Base-by-base conservation (phyloP, 2,113 vertebrate species). In the Peromyscus polionotus region DNA sequence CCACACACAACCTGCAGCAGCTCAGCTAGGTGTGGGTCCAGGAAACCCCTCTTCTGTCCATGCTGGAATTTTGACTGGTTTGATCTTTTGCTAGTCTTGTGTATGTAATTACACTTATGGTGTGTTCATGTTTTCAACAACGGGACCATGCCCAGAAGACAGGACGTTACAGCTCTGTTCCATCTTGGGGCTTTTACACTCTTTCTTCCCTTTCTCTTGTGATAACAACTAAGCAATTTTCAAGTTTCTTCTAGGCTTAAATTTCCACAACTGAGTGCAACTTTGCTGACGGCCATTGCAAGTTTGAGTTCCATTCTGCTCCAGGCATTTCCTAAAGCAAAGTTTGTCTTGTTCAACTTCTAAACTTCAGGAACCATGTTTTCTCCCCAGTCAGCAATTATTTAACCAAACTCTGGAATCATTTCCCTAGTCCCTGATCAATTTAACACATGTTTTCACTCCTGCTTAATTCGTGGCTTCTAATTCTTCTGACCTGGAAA, bases 321-420 rank as follows among this genome's bases (percentile, higher is more conserved):
- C 28, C 17, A 88, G 84, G n/a, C 28, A 45, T 93, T 75, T 93
- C 68, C 39, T 85, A 95, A 79, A 84, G 70, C 91, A 88, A 84
- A 95, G 13, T 16, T 85, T 28, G 51, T 57, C n/a, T 89, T 36
- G 7, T 45, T n/a, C 51, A 67, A 81, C 1, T 24, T 61, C 70
- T 28, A 85, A 68, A 80, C 31, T 61, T 75, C 36, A 89, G 73
- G 22, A 16, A 79, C 28, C 65, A 5, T 45, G 51, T 85, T 45
- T 90, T 51, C n/a, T 67, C 75, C 0, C 33, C 39, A 79, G 13
- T 84, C 39, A 95, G 31, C 83, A 81, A 72, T 68, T 26, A 84
- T 5, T 1, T 39, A 93, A 10, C 31, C 77, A 84, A 84, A 59
- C 42, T 73, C 39, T 19, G 63, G 68, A 73, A 88, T 73, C 79